Evolutionary conservation across 2,113 vertebrate genomes (phyloP).

Genomic region (Muscicapa adusta): DNA sequence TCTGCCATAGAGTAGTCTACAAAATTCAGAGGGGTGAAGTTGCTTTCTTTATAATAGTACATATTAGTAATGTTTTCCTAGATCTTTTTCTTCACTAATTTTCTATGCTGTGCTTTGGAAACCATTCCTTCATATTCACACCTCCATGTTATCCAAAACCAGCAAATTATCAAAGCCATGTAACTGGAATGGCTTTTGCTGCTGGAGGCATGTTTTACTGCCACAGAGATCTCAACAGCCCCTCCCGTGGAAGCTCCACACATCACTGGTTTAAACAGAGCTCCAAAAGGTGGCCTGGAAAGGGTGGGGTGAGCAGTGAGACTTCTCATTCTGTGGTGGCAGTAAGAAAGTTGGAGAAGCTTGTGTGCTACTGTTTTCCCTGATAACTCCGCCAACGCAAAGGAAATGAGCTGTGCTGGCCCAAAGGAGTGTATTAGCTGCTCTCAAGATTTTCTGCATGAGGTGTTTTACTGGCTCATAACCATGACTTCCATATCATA

Average conservation of each 20-base stretch:
- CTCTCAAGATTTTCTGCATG: background rate
- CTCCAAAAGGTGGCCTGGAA: background rate
- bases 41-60: background rate
- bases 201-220: background rate
- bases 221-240: rapidly evolving
- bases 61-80: background rate
- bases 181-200: background rate
- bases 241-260: background rate
- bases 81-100: background rate
- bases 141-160: background rate
- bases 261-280: rapidly evolving
- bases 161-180: background rate
- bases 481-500: background rate
- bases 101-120: background rate
- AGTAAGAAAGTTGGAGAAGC: background rate
- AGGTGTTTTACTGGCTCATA: background rate
- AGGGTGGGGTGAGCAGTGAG: background rate
- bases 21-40: background rate
- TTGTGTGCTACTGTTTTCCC: background rate
- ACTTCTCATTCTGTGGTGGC: background rate
- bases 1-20: background rate
- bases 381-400: background rate
- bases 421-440: background rate
- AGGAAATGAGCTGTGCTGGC: background rate
- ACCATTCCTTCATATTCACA: background rate